Evolutionary conservation across 1,140 invertebrate genomes (phyloP), one percentile per base, ranked within the genome.

Genomic region (Diorhabda elongata): DNA sequence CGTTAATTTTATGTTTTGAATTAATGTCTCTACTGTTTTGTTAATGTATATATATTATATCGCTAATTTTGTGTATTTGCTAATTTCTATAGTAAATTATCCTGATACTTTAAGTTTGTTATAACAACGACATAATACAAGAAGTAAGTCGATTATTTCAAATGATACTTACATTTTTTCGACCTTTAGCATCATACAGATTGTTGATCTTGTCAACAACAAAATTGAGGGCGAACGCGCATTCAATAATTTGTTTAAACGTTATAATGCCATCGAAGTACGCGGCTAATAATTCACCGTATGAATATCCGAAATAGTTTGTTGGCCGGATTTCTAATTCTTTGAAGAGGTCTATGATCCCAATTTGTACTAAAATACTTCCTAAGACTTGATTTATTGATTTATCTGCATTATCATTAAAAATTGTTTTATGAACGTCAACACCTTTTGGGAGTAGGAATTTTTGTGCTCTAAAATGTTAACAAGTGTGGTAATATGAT

Each of bases 261-360:
- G 91, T 94, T 47, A 95, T 85, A 69, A 87, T 89, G 3, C 91
- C 91, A 79, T 95, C 92, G 67, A 90, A 92, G 78, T 96, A 96
- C 3, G 91, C 92, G 80, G 92, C 93, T 2, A 88, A 91, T 42
- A 93, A 77, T 79, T 92, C 90, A 41, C 92, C 91, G 0, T 90
- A 88, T 7, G 92, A 95, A 81, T 94, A 92, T n/a, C 89, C 93
- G 66, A 94, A 87, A 67, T 94, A 87, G 43, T 89, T 87, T 79
- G 93, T 91, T 3, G 91, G 89, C 44, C 82, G 76, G 4, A 96
- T 84, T n/a, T 87, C 88, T 43, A 93, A 58, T 3, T 79, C 79
- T 6, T 76, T 82, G 2, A 96, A 79, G 5, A 92, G 70, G 79
- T 95, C 91, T 2, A 92, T 88, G 0, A 96, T 78, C 42, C 89